A percentile compares a stretch with the other conserved stretches of the same genome.
phyloP scores from a whole-genome alignment of 2,113 vertebrate species.

The Coregonus clupeaformis region DNA sequence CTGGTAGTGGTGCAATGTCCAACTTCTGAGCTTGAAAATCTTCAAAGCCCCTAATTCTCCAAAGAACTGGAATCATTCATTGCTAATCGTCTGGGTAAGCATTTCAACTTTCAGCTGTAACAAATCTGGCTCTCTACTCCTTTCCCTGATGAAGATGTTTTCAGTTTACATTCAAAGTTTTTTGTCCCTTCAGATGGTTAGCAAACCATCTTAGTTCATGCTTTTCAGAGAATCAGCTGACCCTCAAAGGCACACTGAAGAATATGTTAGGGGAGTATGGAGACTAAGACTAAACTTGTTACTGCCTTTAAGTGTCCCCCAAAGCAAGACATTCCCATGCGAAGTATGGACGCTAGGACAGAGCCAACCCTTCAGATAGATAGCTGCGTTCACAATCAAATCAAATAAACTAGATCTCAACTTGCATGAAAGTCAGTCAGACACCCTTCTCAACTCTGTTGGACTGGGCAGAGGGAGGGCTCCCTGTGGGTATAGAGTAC shows the following conservation, averaged over 20 bases:
- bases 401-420: constrained; percentile 17
- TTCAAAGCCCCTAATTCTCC: not conserved
- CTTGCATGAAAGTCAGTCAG: constrained; percentile 1
- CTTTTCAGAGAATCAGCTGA: constrained; percentile 10
- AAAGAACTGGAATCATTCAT: not conserved
- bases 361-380: constrained; percentile 32
- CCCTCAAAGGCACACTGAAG: constrained; percentile 18
- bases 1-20: not conserved
- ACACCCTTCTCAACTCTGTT: not conserved
- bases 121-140: not conserved
- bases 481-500: constrained; percentile 13
- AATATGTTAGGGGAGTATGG: constrained; percentile 22
- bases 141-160: not conserved
- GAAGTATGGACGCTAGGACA: constrained; percentile 46
- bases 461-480: not conserved
- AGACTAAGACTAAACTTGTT: constrained; percentile 23
- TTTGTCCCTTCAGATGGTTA: not conserved
- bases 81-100: not conserved
- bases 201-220: constrained; percentile 4
- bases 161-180: constrained; percentile 3
- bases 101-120: not conserved
- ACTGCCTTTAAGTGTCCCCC: constrained; percentile 28
- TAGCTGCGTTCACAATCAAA: constrained; percentile 21
- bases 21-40: not conserved
- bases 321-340: constrained; percentile 43